Evolutionary conservation across 2,888 invertebrate genomes (phyloP).

Genomic region (Mesochorus sp.): DNA sequence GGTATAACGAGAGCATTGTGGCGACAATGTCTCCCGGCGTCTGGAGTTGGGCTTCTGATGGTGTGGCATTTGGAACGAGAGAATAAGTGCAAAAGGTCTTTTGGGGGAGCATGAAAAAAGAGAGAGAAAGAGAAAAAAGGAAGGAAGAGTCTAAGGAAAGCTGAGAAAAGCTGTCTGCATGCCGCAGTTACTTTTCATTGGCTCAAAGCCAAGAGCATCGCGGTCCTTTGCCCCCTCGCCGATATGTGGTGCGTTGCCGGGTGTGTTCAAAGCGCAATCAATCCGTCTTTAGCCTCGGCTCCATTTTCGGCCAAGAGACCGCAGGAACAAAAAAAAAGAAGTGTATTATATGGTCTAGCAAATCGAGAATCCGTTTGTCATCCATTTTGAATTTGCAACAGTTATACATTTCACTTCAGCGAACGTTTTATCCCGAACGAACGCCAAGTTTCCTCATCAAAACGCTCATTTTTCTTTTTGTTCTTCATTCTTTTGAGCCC

Average conservation of each 20-base stretch:
- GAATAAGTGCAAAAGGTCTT: slow-evolving; percentile 70
- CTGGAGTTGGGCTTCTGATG: slow-evolving; percentile 2
- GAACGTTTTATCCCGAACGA: not conserved
- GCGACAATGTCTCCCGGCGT: slow-evolving; percentile 33
- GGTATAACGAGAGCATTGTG: not conserved
- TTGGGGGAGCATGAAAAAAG: slow-evolving; percentile 65
- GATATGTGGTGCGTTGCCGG: not conserved
- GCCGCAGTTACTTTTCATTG: slow-evolving; percentile 59
- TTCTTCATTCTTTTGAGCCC: no score
- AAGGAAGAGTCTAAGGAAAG: slow-evolving; percentile 36
- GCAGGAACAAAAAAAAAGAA: slow-evolving; percentile 4
- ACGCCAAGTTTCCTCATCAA: not conserved
- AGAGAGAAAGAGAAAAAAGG: slow-evolving; percentile 35
- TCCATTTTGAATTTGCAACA: no score
- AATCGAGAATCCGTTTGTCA: no score
- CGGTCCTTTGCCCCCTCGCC: slow-evolving; percentile 39
- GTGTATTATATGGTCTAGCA: no score
- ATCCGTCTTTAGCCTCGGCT: slow-evolving; percentile 27
- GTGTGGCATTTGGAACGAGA: slow-evolving; percentile 59
- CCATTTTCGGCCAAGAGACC: slow-evolving; percentile 21
- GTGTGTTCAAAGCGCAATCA: slow-evolving; percentile 37
- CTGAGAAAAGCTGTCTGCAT: slow-evolving; percentile 60
- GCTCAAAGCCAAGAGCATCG: slow-evolving; percentile 47
- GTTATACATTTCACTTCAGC: no score
- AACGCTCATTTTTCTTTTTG: no score